Base-by-base conservation (phyloP, 2,113 vertebrate species). In the Monarcha castaneiventris region DNA sequence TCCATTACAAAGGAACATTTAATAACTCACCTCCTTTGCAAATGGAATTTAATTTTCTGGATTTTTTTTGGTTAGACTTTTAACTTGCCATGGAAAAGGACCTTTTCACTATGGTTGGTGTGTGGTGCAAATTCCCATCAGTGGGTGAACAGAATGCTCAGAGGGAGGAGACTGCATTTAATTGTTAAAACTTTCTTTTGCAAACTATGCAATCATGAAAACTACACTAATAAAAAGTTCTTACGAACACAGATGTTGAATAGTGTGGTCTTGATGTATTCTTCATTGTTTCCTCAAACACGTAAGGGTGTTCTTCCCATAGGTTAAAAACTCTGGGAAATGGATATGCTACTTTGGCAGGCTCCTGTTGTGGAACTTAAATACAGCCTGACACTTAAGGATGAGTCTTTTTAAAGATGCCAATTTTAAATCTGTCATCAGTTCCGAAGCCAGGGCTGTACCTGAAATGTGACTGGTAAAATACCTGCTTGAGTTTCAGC, bases 181-280 rank as follows among this genome's bases (percentile, higher is more conserved):
- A 82, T 58, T 96, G 90, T 96, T 86, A 44, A 4, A 11, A 67
- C 71, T 93, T 94, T 69, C 29, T 94, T 96, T 94, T 80, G 88
- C 92, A 92, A 97, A 94, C 94, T 94, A 93, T 94, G 96, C 96
- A 94, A 90, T 89, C 44, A 54, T 89, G 59, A 39, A 86, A 93
- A 52, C n/a, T 80, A 90, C 83, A 74, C 76, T 93, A 96, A 95
- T 95, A 96, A 96, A 94, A 88, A 55, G 59, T 89, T 95, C 81
- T 80, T 88, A 67, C 74, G 79, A 90, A 90, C 63, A n/a, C 16
- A 25, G 71, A 39, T 55, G 21, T 77, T 30, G n/a, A 27, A 56
- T 10, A 11, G 2, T 32, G 54, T 83, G 55, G 55, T 92, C 35
- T 58, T 59, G 25, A 16, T 0, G 3, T 74, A 5, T 78, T 92